A percentile compares a stretch with the other conserved stretches of the same genome.
Evolutionary conservation across 2,888 invertebrate genomes (phyloP).

Genomic region (Tryphoninae sp.): DNA sequence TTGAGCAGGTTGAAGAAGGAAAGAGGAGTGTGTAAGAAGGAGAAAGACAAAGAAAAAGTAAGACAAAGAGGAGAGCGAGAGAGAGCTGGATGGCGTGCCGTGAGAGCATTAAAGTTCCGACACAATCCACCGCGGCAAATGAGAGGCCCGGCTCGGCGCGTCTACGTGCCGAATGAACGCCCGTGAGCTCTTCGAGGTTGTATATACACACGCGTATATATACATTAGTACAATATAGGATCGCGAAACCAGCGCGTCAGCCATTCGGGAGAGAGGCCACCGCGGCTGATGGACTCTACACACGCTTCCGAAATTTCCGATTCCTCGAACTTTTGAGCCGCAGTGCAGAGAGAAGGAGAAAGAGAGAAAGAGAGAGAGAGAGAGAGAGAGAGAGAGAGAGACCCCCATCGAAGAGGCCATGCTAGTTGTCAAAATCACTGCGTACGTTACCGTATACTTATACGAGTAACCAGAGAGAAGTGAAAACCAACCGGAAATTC

Average conservation of each 20-base stretch:
- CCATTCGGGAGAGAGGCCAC: constrained; percentile 46
- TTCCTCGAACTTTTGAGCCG: constrained; percentile 76
- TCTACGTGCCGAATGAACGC: constrained; percentile 73
- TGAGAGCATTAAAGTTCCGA: constrained; percentile 75
- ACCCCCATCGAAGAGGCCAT: constrained; percentile 30
- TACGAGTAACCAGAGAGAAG: no score
- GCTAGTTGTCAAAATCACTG: not conserved
- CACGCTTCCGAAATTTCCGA: constrained; percentile 78
- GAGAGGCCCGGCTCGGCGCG: constrained; percentile 72
- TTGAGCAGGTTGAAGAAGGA: constrained; percentile 12
- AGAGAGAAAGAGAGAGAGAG: constrained; percentile 19
- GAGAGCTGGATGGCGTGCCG: constrained; percentile 72
- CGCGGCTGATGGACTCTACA: constrained; percentile 76
- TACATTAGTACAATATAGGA: constrained; percentile 38
- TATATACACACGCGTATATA: not conserved
- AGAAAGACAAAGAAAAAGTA: constrained; percentile 22
- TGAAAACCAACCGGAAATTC: no score
- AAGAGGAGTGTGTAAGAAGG: constrained; percentile 24
- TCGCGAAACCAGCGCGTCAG: constrained; percentile 46
- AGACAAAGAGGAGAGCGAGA: constrained; percentile 20
- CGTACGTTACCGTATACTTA: no score
- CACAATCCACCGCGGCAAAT: constrained; percentile 78
- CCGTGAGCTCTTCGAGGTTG: constrained; percentile 67
- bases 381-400: not conserved
- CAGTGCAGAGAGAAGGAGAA: constrained; percentile 53